Base-by-base conservation (phyloP, 2,888 invertebrate species). In the Brachyopa scutellaris region DNA sequence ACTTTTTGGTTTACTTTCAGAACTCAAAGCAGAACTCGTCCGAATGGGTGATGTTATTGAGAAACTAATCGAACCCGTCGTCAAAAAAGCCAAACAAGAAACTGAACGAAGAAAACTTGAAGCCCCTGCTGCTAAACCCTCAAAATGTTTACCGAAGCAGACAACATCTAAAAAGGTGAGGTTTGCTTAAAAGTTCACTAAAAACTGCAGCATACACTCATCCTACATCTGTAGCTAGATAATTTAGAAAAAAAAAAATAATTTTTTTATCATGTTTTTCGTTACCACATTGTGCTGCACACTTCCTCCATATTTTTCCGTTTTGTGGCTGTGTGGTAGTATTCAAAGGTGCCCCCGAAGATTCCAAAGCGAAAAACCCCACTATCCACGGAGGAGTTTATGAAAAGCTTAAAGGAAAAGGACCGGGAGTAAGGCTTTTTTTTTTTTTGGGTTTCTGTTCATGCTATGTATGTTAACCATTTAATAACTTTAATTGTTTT, bases 21-120 rank as follows among this genome's bases (percentile, higher is more conserved):
- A 86, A 51, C 69, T 85, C 2, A 74, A 82, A 33, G 59, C 69
- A 6, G 91, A 90, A 78, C 84, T 90, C 3, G 84, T 86, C 38
- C 86, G 89, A 31, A 87, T 90, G 84, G 87, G 88, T 15, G 87
- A 87, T 76, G 86, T 89, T 21, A 90, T 90, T 59, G 90, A 90
- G 47, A 85, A 88, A 47, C 85, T 90, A 85, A 89, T 90, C 59
- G 87, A 87, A 15, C 90, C 85, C 2, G 86, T 86, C 26, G 86
- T 89, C 1, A 77, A 86, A 17, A 19, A 80, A 17, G 85, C 82
- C 4, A 80, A 84, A 51, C 36, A 62, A 19, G 67, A 67, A 15
- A 76, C 84, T 55, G 15, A 38, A 5, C 15, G 61, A 45, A 31
- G 61, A 40, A 49, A 15, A 11, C 0, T 4, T 0, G n/a, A n/a